phyloP scores from a whole-genome alignment of 2,888 invertebrate genomes.

The Emesis furor region DNA sequence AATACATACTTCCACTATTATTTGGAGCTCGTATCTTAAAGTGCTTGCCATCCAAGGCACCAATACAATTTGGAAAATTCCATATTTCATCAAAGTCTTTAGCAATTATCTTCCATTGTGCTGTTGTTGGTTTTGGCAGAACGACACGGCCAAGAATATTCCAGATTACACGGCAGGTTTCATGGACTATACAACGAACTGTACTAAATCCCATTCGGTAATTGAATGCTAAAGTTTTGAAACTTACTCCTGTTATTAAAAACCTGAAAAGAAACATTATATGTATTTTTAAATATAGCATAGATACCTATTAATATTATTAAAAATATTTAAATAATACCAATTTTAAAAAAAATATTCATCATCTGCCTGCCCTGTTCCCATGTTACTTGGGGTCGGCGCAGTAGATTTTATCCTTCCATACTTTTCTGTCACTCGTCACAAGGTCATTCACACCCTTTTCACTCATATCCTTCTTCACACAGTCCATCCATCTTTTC shows the following conservation, averaged over 20 bases:
- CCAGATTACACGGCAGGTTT: slow-evolving; percentile 46
- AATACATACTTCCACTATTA: slow-evolving; percentile 57
- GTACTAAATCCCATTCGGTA: slow-evolving; percentile 68
- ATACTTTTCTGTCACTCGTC: slow-evolving; percentile 16
- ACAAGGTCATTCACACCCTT: slow-evolving; percentile 18
- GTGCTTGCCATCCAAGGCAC: slow-evolving; percentile 69
- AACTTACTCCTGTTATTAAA: slow-evolving; percentile 65
- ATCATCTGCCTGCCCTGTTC: slow-evolving; percentile 29
- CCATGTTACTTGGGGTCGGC: slow-evolving; percentile 18
- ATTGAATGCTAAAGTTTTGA: slow-evolving; percentile 65
- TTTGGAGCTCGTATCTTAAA: slow-evolving; percentile 61
- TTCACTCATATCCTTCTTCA: neutral
- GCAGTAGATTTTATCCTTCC: slow-evolving; percentile 18
- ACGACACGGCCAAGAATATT: slow-evolving; percentile 38
- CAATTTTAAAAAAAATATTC: slow-evolving; percentile 49
- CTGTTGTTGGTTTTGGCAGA: slow-evolving; percentile 57
- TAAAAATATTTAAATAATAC: slow-evolving; percentile 54
- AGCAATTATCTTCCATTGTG: slow-evolving; percentile 53
- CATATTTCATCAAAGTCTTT: slow-evolving; percentile 51
- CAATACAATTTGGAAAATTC: slow-evolving; percentile 68
- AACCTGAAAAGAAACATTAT: slow-evolving; percentile 57
- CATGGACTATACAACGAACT: slow-evolving; percentile 55
- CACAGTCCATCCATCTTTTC: too few species aligned
- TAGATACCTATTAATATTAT: slow-evolving; percentile 60
- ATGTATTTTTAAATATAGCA: slow-evolving; percentile 62